Percentiles rank a stretch among this genome's conserved stretches.
These are phyloP conservation scores for Eueides isabella DNA, from an alignment of 1,140 invertebrate species.

Conservation along the genomic window DNA sequence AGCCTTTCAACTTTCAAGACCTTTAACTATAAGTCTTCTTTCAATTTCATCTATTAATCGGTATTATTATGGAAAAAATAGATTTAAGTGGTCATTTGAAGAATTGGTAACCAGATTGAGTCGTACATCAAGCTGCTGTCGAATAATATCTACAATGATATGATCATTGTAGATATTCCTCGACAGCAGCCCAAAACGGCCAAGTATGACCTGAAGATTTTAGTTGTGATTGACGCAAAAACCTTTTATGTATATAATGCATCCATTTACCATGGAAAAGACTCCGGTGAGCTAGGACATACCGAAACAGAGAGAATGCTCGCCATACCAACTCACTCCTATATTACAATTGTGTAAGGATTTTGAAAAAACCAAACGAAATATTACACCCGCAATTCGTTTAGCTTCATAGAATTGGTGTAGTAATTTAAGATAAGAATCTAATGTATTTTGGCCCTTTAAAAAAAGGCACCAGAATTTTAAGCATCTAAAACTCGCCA, in stretches of 20 bases:
- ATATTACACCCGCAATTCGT: conserved; percentile 37
- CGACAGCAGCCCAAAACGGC: not conserved
- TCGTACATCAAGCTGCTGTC: too few species aligned
- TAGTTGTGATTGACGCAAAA: conserved; percentile 20
- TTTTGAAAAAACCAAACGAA: conserved; percentile 28
- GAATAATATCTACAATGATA: too few species aligned
- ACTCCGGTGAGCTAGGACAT: conserved; percentile 24
- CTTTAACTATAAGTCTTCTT: not conserved
- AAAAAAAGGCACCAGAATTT: conserved; percentile 47
- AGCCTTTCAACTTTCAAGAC: conserved; percentile 29
- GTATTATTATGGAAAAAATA: too few species aligned
- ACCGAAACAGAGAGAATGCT: conserved; percentile 18
- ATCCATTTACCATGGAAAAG: conserved; percentile 30
- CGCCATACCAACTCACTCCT: conserved; percentile 25
- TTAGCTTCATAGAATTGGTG: conserved; percentile 30
- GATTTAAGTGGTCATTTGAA: too few species aligned
- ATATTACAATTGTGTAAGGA: conserved; percentile 24
- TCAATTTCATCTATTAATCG: too few species aligned
- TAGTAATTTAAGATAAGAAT: conserved; percentile 18
- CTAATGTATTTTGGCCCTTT: conserved; percentile 44
- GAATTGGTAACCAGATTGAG: too few species aligned
- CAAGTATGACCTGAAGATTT: conserved; percentile 46
- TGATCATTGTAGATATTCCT: not conserved
- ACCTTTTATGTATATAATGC: conserved; percentile 34
- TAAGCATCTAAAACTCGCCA: too few species aligned